These are phyloP conservation scores for Diuraphis noxia DNA, from an alignment of 1,140 invertebrate genomes.

Conservation along the genomic window DNA sequence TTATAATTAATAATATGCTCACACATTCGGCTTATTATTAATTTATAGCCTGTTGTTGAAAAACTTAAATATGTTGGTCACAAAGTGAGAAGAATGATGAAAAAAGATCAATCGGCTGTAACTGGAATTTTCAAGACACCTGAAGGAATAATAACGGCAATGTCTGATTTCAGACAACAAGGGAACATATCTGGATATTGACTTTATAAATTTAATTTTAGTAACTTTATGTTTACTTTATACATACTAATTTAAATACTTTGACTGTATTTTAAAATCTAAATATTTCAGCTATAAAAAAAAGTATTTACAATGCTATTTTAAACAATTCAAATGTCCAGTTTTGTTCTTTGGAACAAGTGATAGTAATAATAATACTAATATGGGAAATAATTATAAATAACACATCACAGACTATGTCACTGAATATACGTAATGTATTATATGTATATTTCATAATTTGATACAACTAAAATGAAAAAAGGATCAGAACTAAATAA, in stretches of 20 bases:
- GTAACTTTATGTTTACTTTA: background rate
- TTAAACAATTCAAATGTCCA: background rate
- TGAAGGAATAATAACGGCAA: slow-evolving; percentile 36
- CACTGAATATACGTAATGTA: too few relatives aligned
- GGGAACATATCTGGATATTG: slow-evolving; percentile 54
- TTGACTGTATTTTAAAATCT: background rate
- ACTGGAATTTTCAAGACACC: slow-evolving; percentile 49
- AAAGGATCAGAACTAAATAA: too few relatives aligned
- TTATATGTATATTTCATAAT: too few relatives aligned
- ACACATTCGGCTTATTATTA: background rate
- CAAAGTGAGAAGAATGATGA: slow-evolving; percentile 14
- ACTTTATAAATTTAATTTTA: background rate
- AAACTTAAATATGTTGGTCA: slow-evolving; percentile 47
- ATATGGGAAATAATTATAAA: too few relatives aligned
- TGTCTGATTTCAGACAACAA: slow-evolving; percentile 54
- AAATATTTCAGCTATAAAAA: background rate
- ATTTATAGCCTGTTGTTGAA: slow-evolving; percentile 51
- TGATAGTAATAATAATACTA: too few relatives aligned
- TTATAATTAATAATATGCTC: too few relatives aligned
- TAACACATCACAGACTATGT: too few relatives aligned
- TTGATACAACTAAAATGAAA: too few relatives aligned
- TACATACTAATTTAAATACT: background rate
- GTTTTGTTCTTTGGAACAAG: background rate
- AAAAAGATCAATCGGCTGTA: slow-evolving; percentile 38
- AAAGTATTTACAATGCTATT: background rate